Percentiles rank a stretch among this genome's conserved stretches.
Evolutionary conservation across 2,888 invertebrate species (phyloP).

Genomic region (Dolichomitus sp.): DNA sequence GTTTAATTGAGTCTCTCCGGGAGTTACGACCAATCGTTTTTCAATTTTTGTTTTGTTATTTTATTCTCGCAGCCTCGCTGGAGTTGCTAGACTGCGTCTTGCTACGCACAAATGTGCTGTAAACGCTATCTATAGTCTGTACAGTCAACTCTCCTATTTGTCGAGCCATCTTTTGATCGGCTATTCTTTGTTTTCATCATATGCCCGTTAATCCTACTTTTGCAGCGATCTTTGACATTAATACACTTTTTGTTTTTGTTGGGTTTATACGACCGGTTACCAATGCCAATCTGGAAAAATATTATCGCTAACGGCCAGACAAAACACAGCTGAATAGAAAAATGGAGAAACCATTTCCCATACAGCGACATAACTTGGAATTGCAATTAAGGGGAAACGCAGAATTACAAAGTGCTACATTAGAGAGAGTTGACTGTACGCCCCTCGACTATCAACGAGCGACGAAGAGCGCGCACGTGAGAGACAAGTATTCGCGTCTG

Average conservation of each 20-base stretch:
- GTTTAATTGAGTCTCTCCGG: slow-evolving; percentile 65
- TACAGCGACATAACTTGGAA: no score
- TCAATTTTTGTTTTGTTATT: slow-evolving; percentile 5
- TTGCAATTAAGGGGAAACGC: no score
- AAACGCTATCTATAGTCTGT: slow-evolving; percentile 24
- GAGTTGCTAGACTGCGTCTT: slow-evolving; percentile 6
- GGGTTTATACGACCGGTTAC: no score
- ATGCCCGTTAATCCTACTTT: no score
- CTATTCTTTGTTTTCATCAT: no score
- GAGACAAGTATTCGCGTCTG: slow-evolving; percentile 42
- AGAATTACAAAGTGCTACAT: no score
- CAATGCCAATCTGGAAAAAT: no score
- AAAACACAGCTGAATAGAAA: no score
- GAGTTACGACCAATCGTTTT: slow-evolving; percentile 64
- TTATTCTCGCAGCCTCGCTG: neutral
- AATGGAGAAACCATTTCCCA: no score
- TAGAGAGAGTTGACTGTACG: neutral
- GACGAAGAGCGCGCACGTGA: slow-evolving; percentile 23
- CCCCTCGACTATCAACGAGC: slow-evolving; percentile 53
- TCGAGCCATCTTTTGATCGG: neutral
- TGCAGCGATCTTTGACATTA: no score
- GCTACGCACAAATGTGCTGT: slow-evolving; percentile 31
- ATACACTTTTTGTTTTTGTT: no score
- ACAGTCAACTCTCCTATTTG: neutral
- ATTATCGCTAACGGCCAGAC: no score